Percentiles rank a stretch among this genome's conserved stretches.
Evolutionary conservation across 2,113 vertebrate genomes (phyloP).

Genomic region (Condylura cristata): DNA sequence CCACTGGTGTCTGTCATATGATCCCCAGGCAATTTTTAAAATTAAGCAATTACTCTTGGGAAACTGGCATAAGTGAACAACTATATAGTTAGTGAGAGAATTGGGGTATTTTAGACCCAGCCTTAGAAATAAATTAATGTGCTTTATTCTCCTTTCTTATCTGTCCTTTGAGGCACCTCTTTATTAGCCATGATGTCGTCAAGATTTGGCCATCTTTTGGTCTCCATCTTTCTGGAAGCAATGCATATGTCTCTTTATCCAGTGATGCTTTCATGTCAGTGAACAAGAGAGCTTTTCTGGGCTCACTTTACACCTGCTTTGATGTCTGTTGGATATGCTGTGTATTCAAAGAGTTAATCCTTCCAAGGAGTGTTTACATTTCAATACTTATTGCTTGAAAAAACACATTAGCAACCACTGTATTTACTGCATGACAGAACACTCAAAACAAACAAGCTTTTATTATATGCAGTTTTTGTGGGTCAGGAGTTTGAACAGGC

Average conservation of each 20-base stretch:
- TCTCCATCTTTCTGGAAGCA: neutral
- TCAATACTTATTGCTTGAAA: constrained; percentile 1
- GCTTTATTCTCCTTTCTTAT: neutral
- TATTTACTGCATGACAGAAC: neutral
- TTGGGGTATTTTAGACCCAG: neutral
- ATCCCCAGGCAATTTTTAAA: neutral
- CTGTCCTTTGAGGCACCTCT: neutral
- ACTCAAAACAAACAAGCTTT: neutral
- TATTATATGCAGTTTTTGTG: neutral
- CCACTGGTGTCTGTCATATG: neutral
- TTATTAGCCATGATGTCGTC: neutral
- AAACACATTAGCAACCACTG: neutral
- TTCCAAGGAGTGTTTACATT: neutral
- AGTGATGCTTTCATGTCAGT: neutral
- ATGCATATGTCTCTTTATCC: neutral
- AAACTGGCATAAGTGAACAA: neutral
- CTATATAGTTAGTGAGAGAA: neutral
- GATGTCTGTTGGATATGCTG: neutral
- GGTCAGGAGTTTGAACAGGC: neutral
- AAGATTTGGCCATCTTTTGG: neutral
- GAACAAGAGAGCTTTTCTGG: neutral
- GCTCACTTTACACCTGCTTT: neutral
- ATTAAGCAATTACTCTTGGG: neutral
- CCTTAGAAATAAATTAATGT: neutral
- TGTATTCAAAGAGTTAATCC: neutral